These are phyloP conservation scores for Pseudomyrmex pallidus DNA, from an alignment of 1,140 invertebrate genomes.

Conservation along the genomic window DNA sequence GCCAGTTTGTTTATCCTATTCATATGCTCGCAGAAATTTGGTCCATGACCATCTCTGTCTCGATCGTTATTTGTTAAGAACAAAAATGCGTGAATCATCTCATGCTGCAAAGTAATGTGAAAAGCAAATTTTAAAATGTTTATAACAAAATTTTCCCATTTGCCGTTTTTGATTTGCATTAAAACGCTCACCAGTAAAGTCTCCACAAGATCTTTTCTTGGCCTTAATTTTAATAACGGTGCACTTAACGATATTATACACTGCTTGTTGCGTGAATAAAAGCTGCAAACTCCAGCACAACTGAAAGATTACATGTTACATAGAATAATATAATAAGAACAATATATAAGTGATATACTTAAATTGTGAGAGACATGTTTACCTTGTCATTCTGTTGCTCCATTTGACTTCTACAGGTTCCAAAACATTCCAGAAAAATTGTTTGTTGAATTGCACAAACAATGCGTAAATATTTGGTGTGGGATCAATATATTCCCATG, in stretches of 20 bases:
- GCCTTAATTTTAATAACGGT: conserved; percentile 95
- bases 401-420: conserved; percentile 94
- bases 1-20: conserved; percentile 94
- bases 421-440: conserved; percentile 94
- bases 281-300: conserved; percentile 93
- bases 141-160: conserved; percentile 27
- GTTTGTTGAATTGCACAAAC: conserved; percentile 94
- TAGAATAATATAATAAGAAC: conserved; percentile 25
- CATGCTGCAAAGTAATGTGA: conserved; percentile 89
- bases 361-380: conserved; percentile 70
- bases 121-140: conserved; percentile 56
- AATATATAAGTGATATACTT: conserved; percentile 19
- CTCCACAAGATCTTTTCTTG: conserved; percentile 96
- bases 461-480: conserved; percentile 95
- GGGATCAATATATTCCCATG: conserved; percentile 95
- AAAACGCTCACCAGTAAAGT: conserved; percentile 91
- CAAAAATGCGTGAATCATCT: conserved; percentile 99
- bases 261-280: conserved; percentile 90
- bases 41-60: conserved; percentile 97
- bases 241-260: conserved; percentile 95
- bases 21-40: conserved; percentile 97
- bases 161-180: conserved; percentile 38
- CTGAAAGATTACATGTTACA: conserved; percentile 80
- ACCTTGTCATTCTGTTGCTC: conserved; percentile 98
- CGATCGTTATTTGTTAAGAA: conserved; percentile 93